Conservation (phyloP, 2,797 vertebrate species). For the Coluber constrictor region DNA sequence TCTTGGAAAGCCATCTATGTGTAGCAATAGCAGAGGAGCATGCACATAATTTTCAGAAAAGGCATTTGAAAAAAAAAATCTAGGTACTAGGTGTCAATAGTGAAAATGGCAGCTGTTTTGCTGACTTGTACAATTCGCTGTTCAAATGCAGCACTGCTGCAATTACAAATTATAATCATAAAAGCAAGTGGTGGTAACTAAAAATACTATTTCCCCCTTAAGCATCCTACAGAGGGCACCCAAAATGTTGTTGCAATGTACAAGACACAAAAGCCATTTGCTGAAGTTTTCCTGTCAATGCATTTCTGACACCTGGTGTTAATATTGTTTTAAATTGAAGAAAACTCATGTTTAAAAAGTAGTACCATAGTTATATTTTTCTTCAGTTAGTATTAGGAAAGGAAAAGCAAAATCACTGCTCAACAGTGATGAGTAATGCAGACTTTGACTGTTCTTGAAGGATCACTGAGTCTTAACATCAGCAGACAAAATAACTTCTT, state of each 20-base stretch:
- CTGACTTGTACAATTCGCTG: constrained; percentile 68
- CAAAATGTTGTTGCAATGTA: constrained; percentile 36
- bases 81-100: constrained; percentile 68
- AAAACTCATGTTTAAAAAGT: constrained; percentile 67
- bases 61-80: constrained; percentile 58
- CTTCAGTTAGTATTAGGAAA: constrained; percentile 62
- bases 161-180: constrained; percentile 74
- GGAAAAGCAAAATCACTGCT: constrained; percentile 75
- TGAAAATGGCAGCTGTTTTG: constrained; percentile 66
- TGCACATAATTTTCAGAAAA: constrained; percentile 73
- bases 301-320: constrained; percentile 46
- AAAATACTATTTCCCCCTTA: constrained; percentile 65
- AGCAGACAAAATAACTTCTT: constrained; percentile 63
- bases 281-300: constrained; percentile 53
- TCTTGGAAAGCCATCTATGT: constrained; percentile 70
- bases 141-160: constrained; percentile 82
- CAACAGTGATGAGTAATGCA: constrained; percentile 83
- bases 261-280: constrained; percentile 35
- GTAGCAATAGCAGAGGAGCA: constrained; percentile 77
- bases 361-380: constrained; percentile 58
- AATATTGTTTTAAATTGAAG: constrained; percentile 54
- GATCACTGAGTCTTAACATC: constrained; percentile 58
- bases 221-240: constrained; percentile 46
- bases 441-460: constrained; percentile 68
- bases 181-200: constrained; percentile 56